Conservation (phyloP, 30 jellyfish, hydroid and myxozoan genomes). For the Hydractinia echinata region DNA sequence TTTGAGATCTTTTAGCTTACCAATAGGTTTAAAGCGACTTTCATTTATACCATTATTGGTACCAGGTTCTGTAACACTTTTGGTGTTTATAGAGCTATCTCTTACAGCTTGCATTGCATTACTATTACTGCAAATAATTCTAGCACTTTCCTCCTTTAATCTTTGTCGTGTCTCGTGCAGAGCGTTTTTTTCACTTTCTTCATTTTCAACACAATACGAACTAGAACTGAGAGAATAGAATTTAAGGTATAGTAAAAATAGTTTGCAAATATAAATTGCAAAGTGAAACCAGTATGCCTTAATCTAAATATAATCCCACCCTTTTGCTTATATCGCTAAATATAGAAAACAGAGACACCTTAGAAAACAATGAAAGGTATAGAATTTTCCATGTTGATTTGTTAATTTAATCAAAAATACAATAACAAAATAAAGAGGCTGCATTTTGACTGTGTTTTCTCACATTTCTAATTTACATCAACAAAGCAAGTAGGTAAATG, state of each 20-base stretch:
- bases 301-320: no score
- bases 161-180: neutral
- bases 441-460: no score
- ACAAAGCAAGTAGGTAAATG: no score
- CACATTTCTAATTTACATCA: no score
- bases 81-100: neutral
- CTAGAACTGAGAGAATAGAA: neutral
- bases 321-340: no score
- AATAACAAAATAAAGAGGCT: no score
- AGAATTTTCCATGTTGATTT: no score
- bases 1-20: no score
- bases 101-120: neutral
- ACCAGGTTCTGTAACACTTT: neutral
- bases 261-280: neutral
- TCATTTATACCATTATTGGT: neutral
- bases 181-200: neutral
- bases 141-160: neutral
- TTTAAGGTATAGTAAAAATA: neutral
- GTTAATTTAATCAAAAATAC: no score
- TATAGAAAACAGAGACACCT: no score
- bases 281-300: neutral
- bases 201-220: neutral
- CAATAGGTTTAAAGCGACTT: neutral
- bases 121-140: neutral
- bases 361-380: no score